A percentile compares a stretch with the other conserved stretches of the same genome.
Conservation (phyloP, 2,888 invertebrate species). For the Bedellia somnulentella region DNA sequence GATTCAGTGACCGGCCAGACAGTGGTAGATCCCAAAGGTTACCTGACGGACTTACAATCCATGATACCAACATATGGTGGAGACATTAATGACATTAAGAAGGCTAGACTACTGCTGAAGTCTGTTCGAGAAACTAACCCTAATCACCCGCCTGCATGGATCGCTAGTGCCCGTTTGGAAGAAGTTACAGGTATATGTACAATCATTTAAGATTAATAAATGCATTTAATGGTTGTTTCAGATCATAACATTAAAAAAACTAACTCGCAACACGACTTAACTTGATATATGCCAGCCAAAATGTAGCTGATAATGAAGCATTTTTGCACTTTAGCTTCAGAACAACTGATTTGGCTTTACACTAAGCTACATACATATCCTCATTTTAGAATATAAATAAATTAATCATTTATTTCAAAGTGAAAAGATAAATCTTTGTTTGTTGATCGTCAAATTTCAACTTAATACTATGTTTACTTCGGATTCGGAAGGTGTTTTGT, state of each 20-base stretch:
- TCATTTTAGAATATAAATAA: too few relatives aligned
- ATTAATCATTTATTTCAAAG: too few relatives aligned
- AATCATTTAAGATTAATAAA: constrained; percentile 38
- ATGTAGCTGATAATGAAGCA: too few relatives aligned
- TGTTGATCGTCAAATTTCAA: too few relatives aligned
- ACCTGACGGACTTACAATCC: constrained; percentile 97
- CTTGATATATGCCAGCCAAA: too few relatives aligned
- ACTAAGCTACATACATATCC: too few relatives aligned
- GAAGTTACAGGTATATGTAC: constrained; percentile 91
- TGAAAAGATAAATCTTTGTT: too few relatives aligned
- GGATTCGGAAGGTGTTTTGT: too few relatives aligned
- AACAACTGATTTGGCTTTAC: too few relatives aligned
- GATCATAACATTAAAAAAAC: not conserved
- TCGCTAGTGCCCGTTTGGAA: constrained; percentile 96
- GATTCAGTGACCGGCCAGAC: constrained; percentile 99
- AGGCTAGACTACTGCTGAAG: constrained; percentile 90
- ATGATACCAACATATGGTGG: constrained; percentile 99
- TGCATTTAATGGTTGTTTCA: not conserved
- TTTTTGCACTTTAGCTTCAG: too few relatives aligned
- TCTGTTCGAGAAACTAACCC: constrained; percentile 98
- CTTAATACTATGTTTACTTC: too few relatives aligned
- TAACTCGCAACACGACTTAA: not conserved
- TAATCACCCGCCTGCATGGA: constrained; percentile 99
- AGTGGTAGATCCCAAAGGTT: constrained; percentile 99
- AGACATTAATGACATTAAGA: constrained; percentile 97